Conservation (phyloP, 2,888 invertebrate species). For the Acrobasis repandana region DNA sequence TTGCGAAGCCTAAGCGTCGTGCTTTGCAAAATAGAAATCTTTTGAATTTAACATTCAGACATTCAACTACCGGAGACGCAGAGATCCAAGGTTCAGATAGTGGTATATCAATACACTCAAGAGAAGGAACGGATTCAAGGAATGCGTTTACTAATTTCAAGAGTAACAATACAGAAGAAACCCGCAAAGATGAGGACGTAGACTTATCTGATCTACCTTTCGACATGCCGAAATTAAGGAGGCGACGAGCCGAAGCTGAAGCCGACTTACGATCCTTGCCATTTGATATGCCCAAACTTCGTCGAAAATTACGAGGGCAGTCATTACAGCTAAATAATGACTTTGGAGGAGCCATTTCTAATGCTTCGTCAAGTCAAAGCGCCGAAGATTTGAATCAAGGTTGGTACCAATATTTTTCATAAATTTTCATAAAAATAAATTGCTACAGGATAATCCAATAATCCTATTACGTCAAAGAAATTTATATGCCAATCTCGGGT, state of each 20-base stretch:
- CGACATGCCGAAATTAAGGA: constrained; percentile 93
- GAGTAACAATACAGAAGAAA: constrained; percentile 79
- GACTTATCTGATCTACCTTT: constrained; percentile 92
- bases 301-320: constrained; percentile 87
- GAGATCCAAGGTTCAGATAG: constrained; percentile 94
- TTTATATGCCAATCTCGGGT: constrained; percentile 58
- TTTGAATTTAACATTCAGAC: constrained; percentile 85
- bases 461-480: constrained; percentile 43
- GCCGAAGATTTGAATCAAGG: constrained; percentile 89
- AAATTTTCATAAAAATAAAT: neutral
- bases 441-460: neutral
- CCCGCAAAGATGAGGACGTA: constrained; percentile 81
- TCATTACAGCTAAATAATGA: constrained; percentile 83
- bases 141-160: constrained; percentile 85
- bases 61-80: constrained; percentile 85
- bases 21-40: constrained; percentile 90
- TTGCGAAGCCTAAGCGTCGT: constrained; percentile 84
- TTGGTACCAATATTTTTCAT: constrained; percentile 51
- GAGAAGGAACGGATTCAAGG: constrained; percentile 89
- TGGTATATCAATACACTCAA: constrained; percentile 93
- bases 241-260: constrained; percentile 88
- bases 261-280: constrained; percentile 92
- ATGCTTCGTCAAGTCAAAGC: constrained; percentile 92
- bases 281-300: constrained; percentile 95
- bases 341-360: constrained; percentile 88